Evolutionary conservation across 1,140 invertebrate species (phyloP), one percentile per base, ranked within the genome.

Genomic region (Thaumatotibia leucotreta): DNA sequence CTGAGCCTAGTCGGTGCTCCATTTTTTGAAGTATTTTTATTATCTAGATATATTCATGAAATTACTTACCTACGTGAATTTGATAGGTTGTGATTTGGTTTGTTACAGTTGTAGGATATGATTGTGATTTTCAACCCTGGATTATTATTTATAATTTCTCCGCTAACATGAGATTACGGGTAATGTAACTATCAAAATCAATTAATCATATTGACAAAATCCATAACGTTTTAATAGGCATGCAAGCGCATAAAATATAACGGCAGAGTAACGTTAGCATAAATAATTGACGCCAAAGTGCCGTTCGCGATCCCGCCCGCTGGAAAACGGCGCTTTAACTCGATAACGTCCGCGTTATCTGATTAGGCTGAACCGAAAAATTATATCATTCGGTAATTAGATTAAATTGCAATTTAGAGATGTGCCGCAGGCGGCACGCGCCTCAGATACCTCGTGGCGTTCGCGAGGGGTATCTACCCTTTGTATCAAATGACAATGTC

Each of bases 361-460:
- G 84, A 89, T 90, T 90, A 90, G 74, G 77, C 72, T 63, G 85
- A 79, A 87, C 83, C 85, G 83, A 90, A 89, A 90, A 90, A 90
- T 90, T 90, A 89, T 89, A 90, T 89, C 80, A 83, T 82, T 77
- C 69, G 61, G 67, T 89, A 89, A 90, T 90, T 88, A 87, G 83
- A 86, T 90, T 90, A 90, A 90, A 90, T 83, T 86, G 85, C 86
- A 89, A 90, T 90, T 90, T 84, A 83, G 86, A 84, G 80, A 86
- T 76, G 81, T 80, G 80, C 84, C 74, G 71, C 82, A 76, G 80
- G 83, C 69, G 80, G 76, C 84, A 76, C 77, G 76, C 77, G 74
- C 63, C 67, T 31, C 29, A 33, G 33, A 49, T 22, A 29, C 11
- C 3, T 61, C 61, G 65, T 45, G 39, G 17, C 5, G 33, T 17